phyloP scores from a whole-genome alignment of 37 sponge, comb jelly and placozoan species.

The Axinella damicornis region DNA sequence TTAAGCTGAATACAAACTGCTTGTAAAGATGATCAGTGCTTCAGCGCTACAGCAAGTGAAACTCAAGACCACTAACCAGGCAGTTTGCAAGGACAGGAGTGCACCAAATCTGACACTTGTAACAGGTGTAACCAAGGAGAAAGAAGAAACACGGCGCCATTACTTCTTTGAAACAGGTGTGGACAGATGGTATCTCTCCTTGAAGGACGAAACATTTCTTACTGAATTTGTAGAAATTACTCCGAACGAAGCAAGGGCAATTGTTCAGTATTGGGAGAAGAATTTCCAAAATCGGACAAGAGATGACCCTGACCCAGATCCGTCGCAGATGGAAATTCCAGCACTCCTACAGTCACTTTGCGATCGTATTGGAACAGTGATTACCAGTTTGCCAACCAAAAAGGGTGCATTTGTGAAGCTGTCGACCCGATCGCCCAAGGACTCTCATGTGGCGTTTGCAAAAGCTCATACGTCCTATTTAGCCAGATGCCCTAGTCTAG shows the following conservation, averaged over 20 bases:
- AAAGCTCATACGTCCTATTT: constrained; percentile 20
- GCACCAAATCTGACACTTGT: constrained; percentile 28
- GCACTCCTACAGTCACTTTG: background rate
- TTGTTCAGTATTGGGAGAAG: constrained; percentile 19
- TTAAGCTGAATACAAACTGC: constrained; percentile 6
- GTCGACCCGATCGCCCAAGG: constrained; percentile 52
- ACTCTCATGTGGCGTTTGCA: constrained; percentile 43
- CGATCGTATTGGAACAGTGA: constrained; percentile 8
- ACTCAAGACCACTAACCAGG: constrained; percentile 23
- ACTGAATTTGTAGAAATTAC: constrained; percentile 24
- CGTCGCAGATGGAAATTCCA: background rate
- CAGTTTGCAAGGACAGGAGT: constrained; percentile 23
- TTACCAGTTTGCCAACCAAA: constrained; percentile 4
- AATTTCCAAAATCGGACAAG: constrained; percentile 15
- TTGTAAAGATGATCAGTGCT: too few relatives aligned
- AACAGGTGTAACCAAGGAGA: constrained; percentile 13
- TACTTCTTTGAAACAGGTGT: constrained; percentile 52
- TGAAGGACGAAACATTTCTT: constrained; percentile 25
- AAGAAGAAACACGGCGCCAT: constrained; percentile 24
- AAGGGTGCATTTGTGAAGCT: constrained; percentile 50
- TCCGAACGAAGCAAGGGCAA: constrained; percentile 26
- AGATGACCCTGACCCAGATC: background rate
- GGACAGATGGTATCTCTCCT: constrained; percentile 31
- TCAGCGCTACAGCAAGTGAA: constrained; percentile 27
- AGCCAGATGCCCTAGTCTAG: background rate